Evolutionary conservation across 1,140 invertebrate species (phyloP).

Genomic region (Armadillidium nasatum): DNA sequence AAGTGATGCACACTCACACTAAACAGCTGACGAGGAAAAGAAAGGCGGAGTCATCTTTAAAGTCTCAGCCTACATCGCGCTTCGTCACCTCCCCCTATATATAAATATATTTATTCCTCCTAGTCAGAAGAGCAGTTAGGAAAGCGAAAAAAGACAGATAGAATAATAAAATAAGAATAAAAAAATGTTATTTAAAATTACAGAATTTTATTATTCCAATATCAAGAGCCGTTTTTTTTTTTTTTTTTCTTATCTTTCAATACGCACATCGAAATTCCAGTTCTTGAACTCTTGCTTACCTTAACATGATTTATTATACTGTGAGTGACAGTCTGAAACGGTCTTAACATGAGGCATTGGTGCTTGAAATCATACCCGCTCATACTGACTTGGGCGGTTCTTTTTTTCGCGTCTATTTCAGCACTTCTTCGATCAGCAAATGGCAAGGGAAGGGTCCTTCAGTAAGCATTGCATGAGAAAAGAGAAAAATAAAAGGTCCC

Average conservation of each 20-base stretch:
- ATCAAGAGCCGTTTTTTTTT: too few species aligned
- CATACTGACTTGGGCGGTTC: not conserved
- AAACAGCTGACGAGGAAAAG: constrained; percentile 30
- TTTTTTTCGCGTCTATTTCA: not conserved
- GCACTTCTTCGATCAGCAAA: constrained; percentile 8
- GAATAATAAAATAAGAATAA: constrained; percentile 22
- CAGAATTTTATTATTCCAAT: not conserved
- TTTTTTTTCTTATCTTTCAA: too few species aligned
- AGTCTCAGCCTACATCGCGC: constrained; percentile 38
- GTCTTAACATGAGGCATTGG: not conserved
- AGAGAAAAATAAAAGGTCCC: not conserved
- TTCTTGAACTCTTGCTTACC: too few species aligned
- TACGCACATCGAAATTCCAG: too few species aligned
- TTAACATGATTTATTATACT: constrained; percentile 7
- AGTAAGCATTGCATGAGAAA: not conserved
- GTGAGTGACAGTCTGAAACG: not conserved
- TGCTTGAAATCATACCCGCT: not conserved
- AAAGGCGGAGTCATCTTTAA: constrained; percentile 38
- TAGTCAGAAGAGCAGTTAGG: not conserved
- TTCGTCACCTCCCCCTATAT: constrained; percentile 38
- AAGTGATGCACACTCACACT: constrained; percentile 34
- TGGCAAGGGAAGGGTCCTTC: constrained; percentile 2
- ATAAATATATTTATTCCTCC: not conserved
- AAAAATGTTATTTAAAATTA: not conserved
- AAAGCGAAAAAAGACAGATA: constrained; percentile 8